A percentile compares a stretch with the other conserved stretches of the same genome.
phyloP scores from a whole-genome alignment of 2,113 vertebrate genomes.

The Psilopogon haemacephalus region DNA sequence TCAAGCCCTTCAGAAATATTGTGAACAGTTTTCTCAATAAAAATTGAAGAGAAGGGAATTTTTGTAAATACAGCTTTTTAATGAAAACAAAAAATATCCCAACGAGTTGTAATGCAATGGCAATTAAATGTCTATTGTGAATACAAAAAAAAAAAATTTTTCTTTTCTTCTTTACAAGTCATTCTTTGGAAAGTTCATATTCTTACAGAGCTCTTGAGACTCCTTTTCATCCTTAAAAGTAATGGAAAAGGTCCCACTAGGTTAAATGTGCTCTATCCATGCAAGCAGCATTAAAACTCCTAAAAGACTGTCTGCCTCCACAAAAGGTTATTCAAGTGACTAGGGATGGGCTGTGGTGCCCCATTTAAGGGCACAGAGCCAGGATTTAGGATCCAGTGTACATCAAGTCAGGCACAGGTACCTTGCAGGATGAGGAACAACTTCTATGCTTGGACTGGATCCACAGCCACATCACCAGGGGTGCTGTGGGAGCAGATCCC shows the following conservation, averaged over 20 bases:
- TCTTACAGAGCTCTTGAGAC: background rate
- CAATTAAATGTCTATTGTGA: background rate
- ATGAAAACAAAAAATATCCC: background rate
- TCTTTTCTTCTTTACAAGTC: background rate
- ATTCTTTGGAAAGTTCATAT: background rate
- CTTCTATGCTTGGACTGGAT: background rate
- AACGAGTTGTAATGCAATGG: background rate
- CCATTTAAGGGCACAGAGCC: background rate
- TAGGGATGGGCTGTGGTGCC: background rate
- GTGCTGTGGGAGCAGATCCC: background rate
- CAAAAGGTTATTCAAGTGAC: background rate
- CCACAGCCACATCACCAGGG: background rate
- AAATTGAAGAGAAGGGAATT: background rate
- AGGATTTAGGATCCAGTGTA: background rate
- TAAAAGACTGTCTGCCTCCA: background rate
- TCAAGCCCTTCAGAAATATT: background rate
- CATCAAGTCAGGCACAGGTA: background rate
- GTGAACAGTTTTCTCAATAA: background rate
- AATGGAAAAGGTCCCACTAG: background rate
- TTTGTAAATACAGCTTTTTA: background rate
- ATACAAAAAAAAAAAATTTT: background rate
- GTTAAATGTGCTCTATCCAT: background rate
- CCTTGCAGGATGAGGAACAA: background rate
- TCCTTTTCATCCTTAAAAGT: background rate
- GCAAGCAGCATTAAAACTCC: background rate